Conservation (phyloP, 2,797 vertebrate genomes). For the Linurgus olivaceus region DNA sequence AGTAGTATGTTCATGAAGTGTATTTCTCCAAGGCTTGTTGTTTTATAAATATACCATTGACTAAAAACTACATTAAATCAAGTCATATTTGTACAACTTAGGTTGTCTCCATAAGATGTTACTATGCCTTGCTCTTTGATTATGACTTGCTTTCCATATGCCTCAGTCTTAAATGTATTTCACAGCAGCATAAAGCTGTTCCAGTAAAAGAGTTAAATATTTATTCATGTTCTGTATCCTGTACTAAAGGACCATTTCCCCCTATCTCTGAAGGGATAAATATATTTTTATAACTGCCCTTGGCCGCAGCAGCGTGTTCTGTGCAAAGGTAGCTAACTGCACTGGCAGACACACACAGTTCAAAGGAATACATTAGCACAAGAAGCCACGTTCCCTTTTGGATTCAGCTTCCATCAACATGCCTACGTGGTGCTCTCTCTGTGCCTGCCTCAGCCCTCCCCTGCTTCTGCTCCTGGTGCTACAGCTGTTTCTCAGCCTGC, state of each 20-base stretch:
- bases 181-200: not conserved
- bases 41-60: not conserved
- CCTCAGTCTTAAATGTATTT: not conserved
- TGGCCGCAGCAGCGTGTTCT: not conserved
- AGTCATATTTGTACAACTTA: not conserved
- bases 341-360: not conserved
- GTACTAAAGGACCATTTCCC: not conserved
- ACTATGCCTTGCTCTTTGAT: not conserved
- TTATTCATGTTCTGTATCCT: not conserved
- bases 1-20: not conserved
- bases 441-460: not conserved
- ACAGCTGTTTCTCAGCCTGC: not conserved
- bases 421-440: not conserved
- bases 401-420: not conserved
- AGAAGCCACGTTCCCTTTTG: not conserved
- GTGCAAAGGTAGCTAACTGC: not conserved
- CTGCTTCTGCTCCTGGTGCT: not conserved
- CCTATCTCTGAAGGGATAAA: not conserved
- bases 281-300: not conserved
- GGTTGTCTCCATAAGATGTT: not conserved
- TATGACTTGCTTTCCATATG: not conserved
- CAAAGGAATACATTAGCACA: not conserved
- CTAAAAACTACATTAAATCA: not conserved
- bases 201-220: not conserved
- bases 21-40: not conserved